Evolutionary conservation across 2,113 vertebrate species (phyloP), one percentile per base, ranked within the genome.

Genomic region (Carassius carassius): DNA sequence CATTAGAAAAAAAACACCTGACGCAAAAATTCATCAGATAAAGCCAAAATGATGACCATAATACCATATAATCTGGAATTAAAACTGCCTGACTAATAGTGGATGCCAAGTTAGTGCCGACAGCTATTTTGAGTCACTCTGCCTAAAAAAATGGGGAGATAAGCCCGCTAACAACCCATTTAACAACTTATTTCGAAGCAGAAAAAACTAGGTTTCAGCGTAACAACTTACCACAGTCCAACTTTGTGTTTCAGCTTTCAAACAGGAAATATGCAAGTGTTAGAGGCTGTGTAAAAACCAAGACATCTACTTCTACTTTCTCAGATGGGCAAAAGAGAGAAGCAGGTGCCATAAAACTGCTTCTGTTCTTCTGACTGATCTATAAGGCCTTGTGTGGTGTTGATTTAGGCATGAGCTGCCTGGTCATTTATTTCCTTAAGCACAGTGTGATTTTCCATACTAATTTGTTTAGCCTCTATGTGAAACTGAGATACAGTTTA

Each of bases 251-350:
- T 49, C 21, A 65, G 60, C 62, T 67, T 35, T 51, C 44, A 69
- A 81, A 69, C 62, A 69, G 79, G 62, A 81, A 69, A 69, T 32
- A 81, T 21, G 63, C 63, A 81, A 69, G 79, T 81, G 79, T 54
- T 35, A 69, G 23, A 67, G 23, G 23, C 44, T 7, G 19, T n/a
- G 63, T 69, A 51, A 69, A 81, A 81, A 67, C 41, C 60, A 29
- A 79, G 58, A 79, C 58, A 29, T 6, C 37, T 63, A 69, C 79
- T 69, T 81, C 63, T 81, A 81, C 62, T 69, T 37, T 81, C 63
- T 67, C 62, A 51, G 63, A 69, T 51, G 44, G 10, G 14, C 44
- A 69, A 69, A 81, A 69, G 41, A 32, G 76, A 81, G 79, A 81
- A 81, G 79, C 37, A 47, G n/a, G 58, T 63, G 37, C 25, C 25